Evolutionary conservation across 30 jellyfish, hydroid and myxozoan species (phyloP).

Genomic region (Sanderia malayensis): DNA sequence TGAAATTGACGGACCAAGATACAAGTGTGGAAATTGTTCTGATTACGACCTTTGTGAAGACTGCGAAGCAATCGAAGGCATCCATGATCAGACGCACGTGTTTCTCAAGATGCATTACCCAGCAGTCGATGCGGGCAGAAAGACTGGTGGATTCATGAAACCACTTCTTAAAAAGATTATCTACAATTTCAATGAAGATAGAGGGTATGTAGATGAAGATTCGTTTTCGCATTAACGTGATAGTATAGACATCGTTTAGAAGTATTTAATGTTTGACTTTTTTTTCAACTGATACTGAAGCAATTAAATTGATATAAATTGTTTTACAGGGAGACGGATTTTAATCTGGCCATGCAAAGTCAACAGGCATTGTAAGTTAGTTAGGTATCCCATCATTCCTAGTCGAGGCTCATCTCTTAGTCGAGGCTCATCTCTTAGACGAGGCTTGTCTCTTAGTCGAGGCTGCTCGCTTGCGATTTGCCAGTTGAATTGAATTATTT

Average conservation of each 20-base stretch:
- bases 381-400: no score
- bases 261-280: no score
- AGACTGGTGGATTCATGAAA: conserved; percentile 51
- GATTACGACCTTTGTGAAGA: conserved; percentile 87
- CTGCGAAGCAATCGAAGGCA: conserved; percentile 75
- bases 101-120: conserved; percentile 76
- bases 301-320: no score
- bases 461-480: no score
- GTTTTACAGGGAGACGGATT: no score
- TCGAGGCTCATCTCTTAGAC: no score
- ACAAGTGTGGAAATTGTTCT: conserved; percentile 93
- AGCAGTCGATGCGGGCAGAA: conserved; percentile 76
- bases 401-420: no score
- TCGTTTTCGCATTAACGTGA: no score
- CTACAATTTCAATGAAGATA: conserved; percentile 38
- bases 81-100: conserved; percentile 82
- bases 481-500: no score
- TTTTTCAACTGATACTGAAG: no score
- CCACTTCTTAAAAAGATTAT: conserved; percentile 76
- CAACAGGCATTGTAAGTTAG: background rate
- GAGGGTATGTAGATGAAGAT: conserved; percentile 25
- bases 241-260: no score
- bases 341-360: background rate
- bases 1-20: conserved; percentile 74
- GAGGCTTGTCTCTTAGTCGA: no score